Evolutionary conservation across 1,140 invertebrate genomes (phyloP).

Genomic region (Phthorimaea operculella): DNA sequence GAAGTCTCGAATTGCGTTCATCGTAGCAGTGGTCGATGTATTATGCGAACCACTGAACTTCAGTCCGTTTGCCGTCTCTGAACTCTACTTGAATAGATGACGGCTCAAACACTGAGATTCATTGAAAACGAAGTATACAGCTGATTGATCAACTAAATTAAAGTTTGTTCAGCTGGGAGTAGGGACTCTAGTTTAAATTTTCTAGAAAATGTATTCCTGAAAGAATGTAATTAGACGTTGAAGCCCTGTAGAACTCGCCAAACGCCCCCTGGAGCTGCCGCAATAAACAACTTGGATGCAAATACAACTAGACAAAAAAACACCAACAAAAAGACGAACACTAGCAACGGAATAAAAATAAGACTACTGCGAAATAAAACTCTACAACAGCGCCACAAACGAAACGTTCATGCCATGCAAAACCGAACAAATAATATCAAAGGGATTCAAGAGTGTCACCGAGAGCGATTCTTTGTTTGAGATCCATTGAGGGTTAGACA

Average conservation of each 20-base stretch:
- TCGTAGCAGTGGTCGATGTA: constrained; percentile 17
- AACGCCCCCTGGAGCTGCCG: constrained; percentile 6
- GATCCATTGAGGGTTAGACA: constrained; percentile 29
- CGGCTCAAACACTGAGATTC: constrained; percentile 3
- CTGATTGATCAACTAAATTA: no score
- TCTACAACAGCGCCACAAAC: constrained; percentile 26
- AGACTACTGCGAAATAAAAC: constrained; percentile 36
- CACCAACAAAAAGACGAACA: constrained; percentile 29
- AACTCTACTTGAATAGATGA: constrained; percentile 18
- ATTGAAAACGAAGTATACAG: no score
- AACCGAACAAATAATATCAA: constrained; percentile 27
- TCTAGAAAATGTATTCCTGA: neutral
- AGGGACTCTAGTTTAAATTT: no score
- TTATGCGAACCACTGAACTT: constrained; percentile 32
- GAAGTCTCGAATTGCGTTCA: constrained; percentile 32
- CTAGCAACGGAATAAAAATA: constrained; percentile 44
- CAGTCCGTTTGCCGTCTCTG: constrained; percentile 18
- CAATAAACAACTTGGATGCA: constrained; percentile 23
- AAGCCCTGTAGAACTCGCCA: neutral
- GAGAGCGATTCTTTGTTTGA: constrained; percentile 36
- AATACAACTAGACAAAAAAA: constrained; percentile 21
- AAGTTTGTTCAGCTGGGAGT: no score
- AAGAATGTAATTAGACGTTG: neutral
- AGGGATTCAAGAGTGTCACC: constrained; percentile 11
- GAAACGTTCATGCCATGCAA: constrained; percentile 57